These are phyloP conservation scores for Philopotamus ludificatus DNA, from an alignment of 1,140 invertebrate genomes.

Conservation along the genomic window DNA sequence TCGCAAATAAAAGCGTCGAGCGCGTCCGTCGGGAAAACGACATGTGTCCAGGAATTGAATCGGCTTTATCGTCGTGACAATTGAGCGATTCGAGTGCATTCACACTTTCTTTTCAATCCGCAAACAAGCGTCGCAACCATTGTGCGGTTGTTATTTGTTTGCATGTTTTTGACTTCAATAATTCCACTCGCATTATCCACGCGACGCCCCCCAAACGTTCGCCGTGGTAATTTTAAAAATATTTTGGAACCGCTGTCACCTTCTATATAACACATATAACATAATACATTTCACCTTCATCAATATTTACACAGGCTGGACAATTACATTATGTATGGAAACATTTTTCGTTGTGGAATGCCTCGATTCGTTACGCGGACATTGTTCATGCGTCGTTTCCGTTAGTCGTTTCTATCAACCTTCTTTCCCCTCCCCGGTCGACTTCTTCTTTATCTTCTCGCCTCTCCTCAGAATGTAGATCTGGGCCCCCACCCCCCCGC, in stretches of 20 bases:
- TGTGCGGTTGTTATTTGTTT: too few species aligned
- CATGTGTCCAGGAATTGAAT: neutral
- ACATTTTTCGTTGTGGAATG: constrained; percentile 30
- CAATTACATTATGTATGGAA: constrained; percentile 36
- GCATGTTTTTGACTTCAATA: too few species aligned
- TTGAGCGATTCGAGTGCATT: constrained; percentile 23
- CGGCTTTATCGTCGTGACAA: constrained; percentile 14
- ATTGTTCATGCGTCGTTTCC: constrained; percentile 36
- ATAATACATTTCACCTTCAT: constrained; percentile 23
- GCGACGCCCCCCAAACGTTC: neutral
- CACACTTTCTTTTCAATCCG: constrained; percentile 37
- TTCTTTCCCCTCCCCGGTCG: too few species aligned
- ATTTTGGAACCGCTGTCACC: neutral
- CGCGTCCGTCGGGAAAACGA: neutral
- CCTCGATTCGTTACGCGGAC: constrained; percentile 33
- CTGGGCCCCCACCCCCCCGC: neutral
- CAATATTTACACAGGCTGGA: constrained; percentile 37
- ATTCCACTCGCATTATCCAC: too few species aligned
- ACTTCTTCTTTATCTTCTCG: neutral
- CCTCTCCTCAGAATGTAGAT: neutral
- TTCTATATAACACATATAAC: neutral
- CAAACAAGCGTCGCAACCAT: constrained; percentile 36
- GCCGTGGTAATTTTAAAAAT: too few species aligned
- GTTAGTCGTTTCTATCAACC: too few species aligned
- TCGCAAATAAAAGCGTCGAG: too few species aligned